Evolutionary conservation across 1,140 invertebrate genomes (phyloP).

Genomic region (Scylla paramamosain): DNA sequence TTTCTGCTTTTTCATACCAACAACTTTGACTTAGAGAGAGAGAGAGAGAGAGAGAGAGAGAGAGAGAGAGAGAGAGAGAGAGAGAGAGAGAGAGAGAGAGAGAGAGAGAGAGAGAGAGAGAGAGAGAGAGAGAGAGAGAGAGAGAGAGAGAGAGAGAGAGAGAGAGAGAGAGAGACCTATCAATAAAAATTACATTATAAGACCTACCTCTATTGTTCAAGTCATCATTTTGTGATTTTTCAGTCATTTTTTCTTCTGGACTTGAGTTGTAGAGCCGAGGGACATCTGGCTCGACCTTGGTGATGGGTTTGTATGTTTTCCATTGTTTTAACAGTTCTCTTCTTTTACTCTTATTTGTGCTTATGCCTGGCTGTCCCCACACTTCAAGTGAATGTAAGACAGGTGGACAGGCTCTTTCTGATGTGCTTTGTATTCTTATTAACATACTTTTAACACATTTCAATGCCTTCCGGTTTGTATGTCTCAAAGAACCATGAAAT

Average conservation of each 20-base stretch:
- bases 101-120: no score
- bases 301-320: not conserved
- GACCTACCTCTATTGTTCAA: slow-evolving; percentile 23
- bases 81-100: no score
- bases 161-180: no score
- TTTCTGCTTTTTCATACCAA: no score
- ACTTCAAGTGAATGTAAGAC: slow-evolving; percentile 53
- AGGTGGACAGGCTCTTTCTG: slow-evolving; percentile 53
- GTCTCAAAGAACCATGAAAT: slow-evolving; percentile 55
- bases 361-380: slow-evolving; percentile 68
- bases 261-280: slow-evolving; percentile 63
- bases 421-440: slow-evolving; percentile 53
- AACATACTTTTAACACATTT: slow-evolving; percentile 51
- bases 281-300: not conserved
- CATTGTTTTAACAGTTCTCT: slow-evolving; percentile 47
- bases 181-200: no score
- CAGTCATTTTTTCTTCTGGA: slow-evolving; percentile 11
- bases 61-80: no score
- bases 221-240: not conserved
- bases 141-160: no score
- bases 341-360: slow-evolving; percentile 43
- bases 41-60: no score
- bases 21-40: no score
- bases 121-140: no score
- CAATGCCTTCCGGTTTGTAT: slow-evolving; percentile 56